A percentile compares a stretch with the other conserved stretches of the same genome.
These are phyloP conservation scores for Chloroceryle aenea DNA, from an alignment of 2,113 vertebrate species.

Conservation along the genomic window DNA sequence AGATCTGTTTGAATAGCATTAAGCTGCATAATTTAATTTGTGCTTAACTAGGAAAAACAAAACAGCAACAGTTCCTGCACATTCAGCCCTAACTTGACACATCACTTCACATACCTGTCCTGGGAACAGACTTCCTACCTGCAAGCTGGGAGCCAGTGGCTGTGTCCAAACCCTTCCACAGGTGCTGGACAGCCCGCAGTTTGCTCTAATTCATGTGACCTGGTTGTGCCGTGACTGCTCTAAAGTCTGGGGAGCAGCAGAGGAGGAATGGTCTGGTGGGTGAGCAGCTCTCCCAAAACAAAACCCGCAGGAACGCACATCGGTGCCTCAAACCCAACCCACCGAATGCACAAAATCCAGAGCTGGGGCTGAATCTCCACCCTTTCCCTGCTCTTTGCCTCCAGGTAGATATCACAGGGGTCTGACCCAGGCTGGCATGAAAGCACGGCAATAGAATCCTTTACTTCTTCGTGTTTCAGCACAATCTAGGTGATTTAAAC, in stretches of 20 bases:
- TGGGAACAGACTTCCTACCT: neutral
- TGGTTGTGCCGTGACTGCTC: neutral
- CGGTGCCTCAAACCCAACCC: neutral
- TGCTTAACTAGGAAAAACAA: constrained; percentile 8
- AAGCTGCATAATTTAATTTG: constrained; percentile 55
- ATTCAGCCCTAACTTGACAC: neutral
- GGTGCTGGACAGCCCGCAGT: neutral
- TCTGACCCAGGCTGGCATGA: neutral
- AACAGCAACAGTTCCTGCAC: neutral
- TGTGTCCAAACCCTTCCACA: neutral
- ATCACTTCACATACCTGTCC: neutral
- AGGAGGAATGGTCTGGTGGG: neutral
- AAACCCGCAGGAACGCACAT: fast-evolving
- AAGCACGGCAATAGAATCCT: neutral
- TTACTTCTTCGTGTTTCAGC: neutral
- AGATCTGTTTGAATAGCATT: constrained; percentile 42
- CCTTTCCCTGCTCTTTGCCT: neutral
- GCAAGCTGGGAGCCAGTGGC: neutral
- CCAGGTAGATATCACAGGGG: neutral
- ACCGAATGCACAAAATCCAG: neutral
- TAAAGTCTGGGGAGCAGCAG: neutral
- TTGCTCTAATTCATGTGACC: neutral
- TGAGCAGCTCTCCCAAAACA: neutral
- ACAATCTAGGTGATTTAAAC: neutral
- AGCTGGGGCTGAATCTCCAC: neutral